Evolutionary conservation across 2,888 invertebrate species (phyloP), one percentile per base, ranked within the genome.

Genomic region (Polydrusus cervinus): DNA sequence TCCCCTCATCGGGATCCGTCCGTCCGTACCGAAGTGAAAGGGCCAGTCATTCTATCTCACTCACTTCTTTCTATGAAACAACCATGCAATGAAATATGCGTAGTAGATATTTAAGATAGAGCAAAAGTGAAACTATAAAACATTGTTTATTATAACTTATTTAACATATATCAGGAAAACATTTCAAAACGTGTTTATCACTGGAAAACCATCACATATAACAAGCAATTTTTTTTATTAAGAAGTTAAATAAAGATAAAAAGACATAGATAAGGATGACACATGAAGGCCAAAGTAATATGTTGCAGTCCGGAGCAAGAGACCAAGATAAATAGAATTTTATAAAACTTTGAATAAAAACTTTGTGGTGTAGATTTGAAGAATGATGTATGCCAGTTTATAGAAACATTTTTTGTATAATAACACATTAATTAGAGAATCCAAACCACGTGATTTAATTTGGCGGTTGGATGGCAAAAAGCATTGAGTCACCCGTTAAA

Each of bases 221-320:
- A 30, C 25, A 18, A 61, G 69, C 43, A 57, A 60, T 43, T 60
- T 64, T 71, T 57, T 64, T 62, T 55, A 61, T 38, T 40, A 66
- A 66, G 66, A 53, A 66, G 66, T 66, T 49, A 51, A 53, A 73
- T 40, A 43, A 49, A 69, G 70, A 74, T 70, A 70, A 64, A 64
- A 66, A 60, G n/a, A 16, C 16, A 66, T 62, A 53, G 75, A 75
- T 75, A 75, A 75, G 53, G 61, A 75, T 75, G 71, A 75, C 61
- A 71, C 71, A 61, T 65, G 75, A 75, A 75, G 71, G 75, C 66
- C 65, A 65, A 14, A 60, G 60, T 66, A 72, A 72, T 72, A 66
- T 65, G 71, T 60, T 72, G 65, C 66, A 57, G 71, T 72, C 71
- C 71, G 71, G 38, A 43, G 71, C 65, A 72, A 66, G 55, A 49